These are phyloP conservation scores for Oxytorus armatus DNA, from an alignment of 2,888 invertebrate species.

Conservation along the genomic window DNA sequence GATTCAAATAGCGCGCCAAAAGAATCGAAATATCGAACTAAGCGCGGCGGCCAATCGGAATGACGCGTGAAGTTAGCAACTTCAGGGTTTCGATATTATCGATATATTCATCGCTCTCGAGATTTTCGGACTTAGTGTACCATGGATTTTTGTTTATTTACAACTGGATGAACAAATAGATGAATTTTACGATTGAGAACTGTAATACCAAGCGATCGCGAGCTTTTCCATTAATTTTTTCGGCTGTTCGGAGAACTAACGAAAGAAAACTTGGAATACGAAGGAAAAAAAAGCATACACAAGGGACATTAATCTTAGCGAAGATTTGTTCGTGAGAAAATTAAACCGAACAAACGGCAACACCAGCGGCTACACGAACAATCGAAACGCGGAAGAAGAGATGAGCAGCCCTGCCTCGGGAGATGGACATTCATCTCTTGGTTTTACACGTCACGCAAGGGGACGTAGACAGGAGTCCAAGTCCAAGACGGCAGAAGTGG, in stretches of 20 bases:
- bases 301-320: not conserved
- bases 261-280: not conserved
- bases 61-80: no score
- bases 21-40: no score
- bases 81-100: no score
- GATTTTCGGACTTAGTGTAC: no score
- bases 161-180: no score
- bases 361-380: conserved; percentile 1
- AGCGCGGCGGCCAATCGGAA: no score
- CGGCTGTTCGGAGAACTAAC: not conserved
- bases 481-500: conserved; percentile 28
- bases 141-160: no score
- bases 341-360: not conserved
- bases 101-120: no score
- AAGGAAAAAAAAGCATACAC: not conserved
- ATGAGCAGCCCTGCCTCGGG: not conserved
- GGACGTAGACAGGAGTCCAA: conserved; percentile 15
- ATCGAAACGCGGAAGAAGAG: conserved; percentile 15
- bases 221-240: not conserved
- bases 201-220: no score
- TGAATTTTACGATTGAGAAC: no score
- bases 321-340: not conserved
- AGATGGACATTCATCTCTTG: conserved; percentile 14
- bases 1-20: not conserved
- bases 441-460: conserved; percentile 44